Evolutionary conservation across 53 echinoderm and acorn worm genomes (phyloP).

Genomic region (Stichopus horrens): DNA sequence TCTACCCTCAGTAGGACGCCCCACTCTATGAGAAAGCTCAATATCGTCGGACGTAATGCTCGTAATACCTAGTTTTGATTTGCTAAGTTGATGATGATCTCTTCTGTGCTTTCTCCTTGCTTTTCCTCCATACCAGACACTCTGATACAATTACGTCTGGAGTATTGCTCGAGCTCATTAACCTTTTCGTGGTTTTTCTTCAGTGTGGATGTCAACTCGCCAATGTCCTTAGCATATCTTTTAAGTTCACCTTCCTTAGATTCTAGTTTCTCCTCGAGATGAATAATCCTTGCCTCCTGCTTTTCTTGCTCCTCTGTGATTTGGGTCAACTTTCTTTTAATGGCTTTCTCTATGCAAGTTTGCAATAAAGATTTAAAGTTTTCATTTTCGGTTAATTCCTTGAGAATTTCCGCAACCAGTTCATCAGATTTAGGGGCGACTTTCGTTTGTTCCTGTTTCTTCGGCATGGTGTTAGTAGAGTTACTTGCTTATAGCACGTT

Average conservation of each 20-base stretch:
- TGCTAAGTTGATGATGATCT: conserved; percentile 8
- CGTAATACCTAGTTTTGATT: not conserved
- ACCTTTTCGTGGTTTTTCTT: not conserved
- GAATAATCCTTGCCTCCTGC: not conserved
- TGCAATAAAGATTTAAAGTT: too few species aligned
- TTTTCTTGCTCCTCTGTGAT: too few species aligned
- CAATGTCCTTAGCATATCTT: not conserved
- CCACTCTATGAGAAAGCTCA: not conserved
- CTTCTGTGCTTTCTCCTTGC: not conserved
- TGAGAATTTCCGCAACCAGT: too few species aligned
- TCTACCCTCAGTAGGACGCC: too few species aligned
- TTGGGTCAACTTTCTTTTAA: too few species aligned
- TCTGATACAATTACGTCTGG: too few species aligned
- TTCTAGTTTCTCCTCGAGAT: not conserved
- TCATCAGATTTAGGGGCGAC: too few species aligned
- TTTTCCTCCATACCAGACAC: not conserved
- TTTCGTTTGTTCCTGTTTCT: too few species aligned
- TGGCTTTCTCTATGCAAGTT: too few species aligned
- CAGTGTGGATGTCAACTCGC: not conserved
- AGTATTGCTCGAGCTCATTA: not conserved
- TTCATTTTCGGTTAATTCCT: too few species aligned
- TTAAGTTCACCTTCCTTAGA: not conserved
- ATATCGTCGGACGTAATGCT: not conserved
- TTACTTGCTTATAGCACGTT: too few species aligned
- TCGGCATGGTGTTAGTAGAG: too few species aligned